Percentiles rank a stretch among this genome's conserved stretches.
phyloP scores from a whole-genome alignment of 2,797 vertebrate species.

The Lindbergichthys nudifrons region DNA sequence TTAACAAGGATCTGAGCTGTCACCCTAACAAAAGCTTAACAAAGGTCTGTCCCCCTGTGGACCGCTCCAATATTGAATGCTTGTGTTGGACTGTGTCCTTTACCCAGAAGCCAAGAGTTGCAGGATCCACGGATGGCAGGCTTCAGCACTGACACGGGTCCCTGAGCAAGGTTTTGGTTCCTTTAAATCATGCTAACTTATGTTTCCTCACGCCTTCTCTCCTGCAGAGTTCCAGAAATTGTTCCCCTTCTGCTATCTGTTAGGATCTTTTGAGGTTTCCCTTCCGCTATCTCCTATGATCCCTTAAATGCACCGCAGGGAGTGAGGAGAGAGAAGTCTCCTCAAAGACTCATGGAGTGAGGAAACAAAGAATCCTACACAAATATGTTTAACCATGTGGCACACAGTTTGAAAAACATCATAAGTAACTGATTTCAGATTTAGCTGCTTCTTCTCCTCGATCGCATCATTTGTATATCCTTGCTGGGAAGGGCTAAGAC shows the following conservation, averaged over 20 bases:
- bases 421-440: background rate
- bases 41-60: constrained; percentile 39
- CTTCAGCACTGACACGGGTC: constrained; percentile 30
- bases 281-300: background rate
- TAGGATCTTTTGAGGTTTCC: background rate
- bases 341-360: background rate
- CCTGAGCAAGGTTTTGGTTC: constrained; percentile 1
- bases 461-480: background rate
- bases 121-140: constrained; percentile 14
- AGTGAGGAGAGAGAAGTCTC: background rate
- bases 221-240: background rate
- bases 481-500: background rate
- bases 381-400: background rate
- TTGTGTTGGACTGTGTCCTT: constrained; percentile 40
- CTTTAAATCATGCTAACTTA: background rate
- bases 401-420: background rate
- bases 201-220: background rate
- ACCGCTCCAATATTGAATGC: constrained; percentile 5
- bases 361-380: background rate
- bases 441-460: background rate
- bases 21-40: constrained; percentile 34
- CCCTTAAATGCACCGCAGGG: background rate
- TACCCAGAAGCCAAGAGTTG: constrained; percentile 31
- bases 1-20: constrained; percentile 31
- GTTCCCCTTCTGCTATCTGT: background rate